Evolutionary conservation across 2,888 invertebrate genomes (phyloP).

Genomic region (Cephus sareptanus): DNA sequence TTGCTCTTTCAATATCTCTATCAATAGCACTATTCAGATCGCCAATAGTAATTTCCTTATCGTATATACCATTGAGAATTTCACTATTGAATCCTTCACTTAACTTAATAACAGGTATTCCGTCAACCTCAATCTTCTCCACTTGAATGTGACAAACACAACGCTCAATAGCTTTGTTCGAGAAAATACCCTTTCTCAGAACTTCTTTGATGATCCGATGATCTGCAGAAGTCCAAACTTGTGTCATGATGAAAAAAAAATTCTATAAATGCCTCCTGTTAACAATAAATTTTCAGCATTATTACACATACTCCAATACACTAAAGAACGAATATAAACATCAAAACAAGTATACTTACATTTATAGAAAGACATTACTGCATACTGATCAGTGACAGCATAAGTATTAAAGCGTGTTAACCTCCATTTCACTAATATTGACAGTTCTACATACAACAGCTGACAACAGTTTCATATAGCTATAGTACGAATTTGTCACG

Average conservation of each 20-base stretch:
- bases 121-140: slow-evolving; percentile 29
- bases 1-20: slow-evolving; percentile 68
- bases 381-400: neutral
- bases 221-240: slow-evolving; percentile 28
- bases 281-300: neutral
- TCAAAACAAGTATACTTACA: neutral
- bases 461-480: neutral
- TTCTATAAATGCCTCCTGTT: neutral
- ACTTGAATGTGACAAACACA: slow-evolving; percentile 48
- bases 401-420: neutral
- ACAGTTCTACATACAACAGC: neutral
- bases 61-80: slow-evolving; percentile 45
- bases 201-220: slow-evolving; percentile 46
- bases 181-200: slow-evolving; percentile 37
- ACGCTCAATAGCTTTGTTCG: slow-evolving; percentile 50
- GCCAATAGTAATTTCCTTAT: slow-evolving; percentile 63
- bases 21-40: slow-evolving; percentile 68
- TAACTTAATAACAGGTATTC: slow-evolving; percentile 51
- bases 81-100: slow-evolving; percentile 65
- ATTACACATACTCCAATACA: neutral
- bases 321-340: neutral
- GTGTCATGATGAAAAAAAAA: neutral
- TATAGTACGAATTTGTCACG: neutral
- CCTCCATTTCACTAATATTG: neutral
- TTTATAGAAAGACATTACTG: neutral